Percentiles rank a stretch among this genome's conserved stretches.
Conservation (phyloP, 2,888 invertebrate genomes). For the Drosophila antonietae region DNA sequence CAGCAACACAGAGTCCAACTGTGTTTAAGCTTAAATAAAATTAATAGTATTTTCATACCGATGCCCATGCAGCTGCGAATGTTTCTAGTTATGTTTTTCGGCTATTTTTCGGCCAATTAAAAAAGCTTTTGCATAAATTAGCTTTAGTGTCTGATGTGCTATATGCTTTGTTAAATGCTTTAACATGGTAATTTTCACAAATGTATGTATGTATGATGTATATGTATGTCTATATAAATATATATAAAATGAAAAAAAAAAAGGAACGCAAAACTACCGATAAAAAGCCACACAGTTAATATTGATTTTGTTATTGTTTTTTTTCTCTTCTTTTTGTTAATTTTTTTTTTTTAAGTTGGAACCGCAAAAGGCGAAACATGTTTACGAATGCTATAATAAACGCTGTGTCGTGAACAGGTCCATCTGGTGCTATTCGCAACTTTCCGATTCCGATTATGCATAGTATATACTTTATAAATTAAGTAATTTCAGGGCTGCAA, state of each 20-base stretch:
- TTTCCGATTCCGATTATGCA: conserved; percentile 17
- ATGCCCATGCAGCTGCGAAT: conserved; percentile 21
- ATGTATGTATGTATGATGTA: conserved; percentile 8
- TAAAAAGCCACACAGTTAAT: conserved; percentile 24
- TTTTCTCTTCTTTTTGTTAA: conserved; percentile 14
- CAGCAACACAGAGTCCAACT: neutral
- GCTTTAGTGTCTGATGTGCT: conserved; percentile 28
- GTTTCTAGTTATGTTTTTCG: conserved; percentile 6
- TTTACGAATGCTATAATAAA: conserved; percentile 49
- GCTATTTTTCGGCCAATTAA: conserved; percentile 33
- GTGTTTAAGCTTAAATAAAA: conserved; percentile 35
- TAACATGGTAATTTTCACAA: conserved; percentile 42
- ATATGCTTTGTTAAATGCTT: conserved; percentile 41
- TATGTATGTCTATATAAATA: neutral
- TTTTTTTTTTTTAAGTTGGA: conserved; percentile 42
- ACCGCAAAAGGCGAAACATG: conserved; percentile 59
- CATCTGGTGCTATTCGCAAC: conserved; percentile 32
- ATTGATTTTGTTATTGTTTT: conserved; percentile 17
- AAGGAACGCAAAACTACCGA: conserved; percentile 15
- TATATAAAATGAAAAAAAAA: neutral
- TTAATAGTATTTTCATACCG: conserved; percentile 37
- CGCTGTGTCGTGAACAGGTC: conserved; percentile 34
- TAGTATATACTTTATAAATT: conserved; percentile 6
- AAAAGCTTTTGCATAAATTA: conserved; percentile 51
- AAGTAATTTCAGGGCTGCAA: conserved; percentile 35